These are phyloP conservation scores for Prionailurus bengalensis DNA, from an alignment of 2,113 vertebrate genomes.

Conservation along the genomic window DNA sequence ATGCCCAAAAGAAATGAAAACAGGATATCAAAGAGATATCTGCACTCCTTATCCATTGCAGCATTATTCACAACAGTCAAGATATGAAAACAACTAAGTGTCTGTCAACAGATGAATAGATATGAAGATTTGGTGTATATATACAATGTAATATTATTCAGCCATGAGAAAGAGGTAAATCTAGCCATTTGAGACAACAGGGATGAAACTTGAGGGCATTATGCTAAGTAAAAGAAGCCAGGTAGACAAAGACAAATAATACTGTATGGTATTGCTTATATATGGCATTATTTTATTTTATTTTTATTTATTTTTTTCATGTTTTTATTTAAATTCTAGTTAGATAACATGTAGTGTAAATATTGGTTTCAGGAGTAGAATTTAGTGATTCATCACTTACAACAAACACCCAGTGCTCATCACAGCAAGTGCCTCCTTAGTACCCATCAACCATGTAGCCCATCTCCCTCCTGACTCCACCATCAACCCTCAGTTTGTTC, in stretches of 20 bases:
- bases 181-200: not conserved
- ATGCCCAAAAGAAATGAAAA: not conserved
- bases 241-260: not conserved
- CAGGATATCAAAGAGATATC: not conserved
- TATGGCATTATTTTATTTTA: too few species aligned
- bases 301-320: too few species aligned
- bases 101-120: not conserved
- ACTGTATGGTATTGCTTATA: not conserved
- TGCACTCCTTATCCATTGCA: not conserved
- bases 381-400: too few species aligned
- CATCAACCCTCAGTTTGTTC: too few species aligned
- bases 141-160: not conserved
- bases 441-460: too few species aligned
- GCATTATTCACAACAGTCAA: not conserved
- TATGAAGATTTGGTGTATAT: not conserved
- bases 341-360: too few species aligned
- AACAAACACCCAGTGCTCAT: too few species aligned
- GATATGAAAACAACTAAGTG: not conserved
- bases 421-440: too few species aligned
- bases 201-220: not conserved
- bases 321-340: too few species aligned
- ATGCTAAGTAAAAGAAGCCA: not conserved
- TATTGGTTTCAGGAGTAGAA: too few species aligned
- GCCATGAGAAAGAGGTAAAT: not conserved
- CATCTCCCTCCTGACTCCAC: too few species aligned